A percentile compares a stretch with the other conserved stretches of the same genome.
These are phyloP conservation scores for Plestiodon gilberti DNA, from an alignment of 2,113 vertebrate species.

Conservation along the genomic window DNA sequence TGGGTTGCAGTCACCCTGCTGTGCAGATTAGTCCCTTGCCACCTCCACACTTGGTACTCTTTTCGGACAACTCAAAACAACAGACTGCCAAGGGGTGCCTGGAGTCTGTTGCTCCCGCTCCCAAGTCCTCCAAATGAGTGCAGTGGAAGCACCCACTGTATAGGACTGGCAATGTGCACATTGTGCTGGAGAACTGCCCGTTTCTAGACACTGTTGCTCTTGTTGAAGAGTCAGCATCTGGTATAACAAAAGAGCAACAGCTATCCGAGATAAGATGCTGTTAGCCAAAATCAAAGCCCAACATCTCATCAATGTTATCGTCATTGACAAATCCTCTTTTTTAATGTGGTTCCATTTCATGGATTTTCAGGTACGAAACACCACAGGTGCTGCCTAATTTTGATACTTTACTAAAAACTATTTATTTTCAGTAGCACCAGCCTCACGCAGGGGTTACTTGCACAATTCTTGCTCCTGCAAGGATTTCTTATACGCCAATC, in stretches of 20 bases:
- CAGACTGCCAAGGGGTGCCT: neutral
- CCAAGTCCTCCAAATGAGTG: neutral
- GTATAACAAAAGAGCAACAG: neutral
- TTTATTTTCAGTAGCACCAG: neutral
- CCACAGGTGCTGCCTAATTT: neutral
- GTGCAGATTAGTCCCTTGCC: neutral
- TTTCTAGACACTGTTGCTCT: neutral
- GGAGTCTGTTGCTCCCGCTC: neutral
- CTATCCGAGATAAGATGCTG: neutral
- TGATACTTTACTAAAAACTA: neutral
- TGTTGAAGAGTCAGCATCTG: neutral
- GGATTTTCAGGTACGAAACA: neutral
- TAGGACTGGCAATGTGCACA: neutral
- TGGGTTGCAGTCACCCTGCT: neutral
- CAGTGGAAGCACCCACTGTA: neutral
- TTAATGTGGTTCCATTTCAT: neutral
- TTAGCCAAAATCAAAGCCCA: slow-evolving; percentile 20
- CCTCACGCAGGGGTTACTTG: neutral
- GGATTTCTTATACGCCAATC: neutral
- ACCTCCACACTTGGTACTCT: neutral
- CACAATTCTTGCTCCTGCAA: neutral
- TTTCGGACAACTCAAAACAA: neutral
- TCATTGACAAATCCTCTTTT: neutral
- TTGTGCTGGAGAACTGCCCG: no score
- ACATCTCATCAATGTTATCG: neutral